phyloP scores from a whole-genome alignment of 2,797 vertebrate species.

The Buceros bicornis region DNA sequence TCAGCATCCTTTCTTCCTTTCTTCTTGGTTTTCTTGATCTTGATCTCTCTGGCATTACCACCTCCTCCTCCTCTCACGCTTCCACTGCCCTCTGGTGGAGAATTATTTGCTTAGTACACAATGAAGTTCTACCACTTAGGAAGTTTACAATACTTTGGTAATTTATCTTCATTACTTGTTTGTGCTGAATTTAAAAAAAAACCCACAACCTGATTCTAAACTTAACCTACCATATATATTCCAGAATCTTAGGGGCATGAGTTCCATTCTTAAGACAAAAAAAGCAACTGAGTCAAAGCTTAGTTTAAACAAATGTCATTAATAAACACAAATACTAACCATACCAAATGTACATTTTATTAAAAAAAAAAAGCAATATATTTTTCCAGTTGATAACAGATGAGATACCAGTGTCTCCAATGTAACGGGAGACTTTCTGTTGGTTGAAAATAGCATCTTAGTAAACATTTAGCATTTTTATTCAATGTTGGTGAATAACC shows the following conservation, averaged over 20 bases:
- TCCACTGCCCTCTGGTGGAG: slow-evolving; percentile 89
- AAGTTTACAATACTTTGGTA: not conserved
- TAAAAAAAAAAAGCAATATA: not conserved
- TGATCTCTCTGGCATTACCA: slow-evolving; percentile 92
- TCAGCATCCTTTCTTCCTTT: slow-evolving; percentile 92
- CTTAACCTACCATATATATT: not conserved
- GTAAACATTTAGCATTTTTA: not conserved
- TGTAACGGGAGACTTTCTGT: not conserved
- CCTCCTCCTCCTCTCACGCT: slow-evolving; percentile 87
- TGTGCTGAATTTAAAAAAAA: not conserved
- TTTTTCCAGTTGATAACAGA: not conserved
- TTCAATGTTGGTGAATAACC: not conserved
- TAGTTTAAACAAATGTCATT: not conserved
- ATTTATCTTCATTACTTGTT: not conserved
- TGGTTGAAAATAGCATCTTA: not conserved
- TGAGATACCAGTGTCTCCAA: not conserved
- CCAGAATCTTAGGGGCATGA: not conserved
- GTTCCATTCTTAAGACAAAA: not conserved
- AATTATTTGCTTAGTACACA: slow-evolving; percentile 48
- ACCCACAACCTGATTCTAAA: not conserved
- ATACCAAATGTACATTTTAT: not conserved
- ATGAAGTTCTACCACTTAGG: not conserved
- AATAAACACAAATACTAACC: not conserved
- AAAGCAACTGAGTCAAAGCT: not conserved
- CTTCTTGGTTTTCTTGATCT: slow-evolving; percentile 92